Evolutionary conservation across 2,888 invertebrate genomes (phyloP), one percentile per base, ranked within the genome.

Genomic region (Melanostoma mellinum): DNA sequence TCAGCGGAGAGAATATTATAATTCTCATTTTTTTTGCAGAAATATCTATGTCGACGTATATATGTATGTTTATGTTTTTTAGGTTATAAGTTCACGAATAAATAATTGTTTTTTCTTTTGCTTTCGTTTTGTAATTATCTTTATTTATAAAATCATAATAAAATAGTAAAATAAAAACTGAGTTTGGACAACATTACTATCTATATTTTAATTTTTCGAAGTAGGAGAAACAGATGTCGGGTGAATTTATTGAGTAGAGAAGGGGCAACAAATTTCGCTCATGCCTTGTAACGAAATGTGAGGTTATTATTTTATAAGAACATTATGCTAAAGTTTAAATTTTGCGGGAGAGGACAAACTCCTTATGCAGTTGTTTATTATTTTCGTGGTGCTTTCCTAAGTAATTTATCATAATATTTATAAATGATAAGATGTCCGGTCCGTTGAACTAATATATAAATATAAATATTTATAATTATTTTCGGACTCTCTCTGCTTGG

Each of bases 81-180:
- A 71, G 69, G 67, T 75, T 84, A 79, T 60, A 65, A 46, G 48
- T 78, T 75, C 71, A 75, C 71, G 79, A 79, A 84, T 84, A 84
- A 84, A 84, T 79, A 84, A 74, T 44, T 20, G 20, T 20, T 20
- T 20, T 20, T 71, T 65, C 56, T 44, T 68, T 84, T 77, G 60
- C 56, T 35, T 69, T 74, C 56, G 32, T 68, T 56, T 74, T 71
- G 58, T 67, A 68, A 53, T 77, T 78, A 73, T 61, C 68, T 82
- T 82, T 82, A 78, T 84, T 81, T 84, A 84, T 84, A 84, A 84
- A 84, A 84, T 75, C 79, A 79, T 74, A 74, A 79, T 78, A 82
- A 84, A 78, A 79, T 74, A 74, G 75, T 78, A 82, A 84, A 78
- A 84, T 71, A 67, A 79, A 81, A 84, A 84, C 84, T 79, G 84